Conservation (phyloP, 2,888 invertebrate species). For the Nomada fucata region DNA sequence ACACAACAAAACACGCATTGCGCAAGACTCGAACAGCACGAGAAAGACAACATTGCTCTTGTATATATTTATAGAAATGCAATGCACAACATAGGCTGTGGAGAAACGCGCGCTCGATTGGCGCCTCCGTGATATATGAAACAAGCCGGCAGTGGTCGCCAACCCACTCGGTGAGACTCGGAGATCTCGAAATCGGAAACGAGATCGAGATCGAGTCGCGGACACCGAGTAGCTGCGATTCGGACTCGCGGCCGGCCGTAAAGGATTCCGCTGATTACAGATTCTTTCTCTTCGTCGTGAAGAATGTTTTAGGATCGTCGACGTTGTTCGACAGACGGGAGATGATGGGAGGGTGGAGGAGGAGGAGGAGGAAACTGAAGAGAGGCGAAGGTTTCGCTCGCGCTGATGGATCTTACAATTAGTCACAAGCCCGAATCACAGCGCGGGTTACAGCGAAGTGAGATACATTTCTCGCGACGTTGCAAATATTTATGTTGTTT, state of each 20-base stretch:
- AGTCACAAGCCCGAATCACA: constrained; percentile 55
- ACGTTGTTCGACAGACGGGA: background rate
- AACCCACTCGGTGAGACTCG: constrained; percentile 42
- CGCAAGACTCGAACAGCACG: constrained; percentile 63
- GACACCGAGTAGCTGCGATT: constrained; percentile 47
- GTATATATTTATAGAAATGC: constrained; percentile 48
- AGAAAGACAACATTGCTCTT: constrained; percentile 60
- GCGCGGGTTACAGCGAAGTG: constrained; percentile 48
- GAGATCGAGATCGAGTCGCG: constrained; percentile 29
- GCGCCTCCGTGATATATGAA: constrained; percentile 60
- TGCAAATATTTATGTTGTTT: constrained; percentile 51
- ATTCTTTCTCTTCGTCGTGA: background rate
- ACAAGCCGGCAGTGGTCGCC: constrained; percentile 57
- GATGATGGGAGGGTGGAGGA: too few relatives aligned
- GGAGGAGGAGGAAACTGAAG: background rate
- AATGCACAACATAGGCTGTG: constrained; percentile 69
- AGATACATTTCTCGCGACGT: constrained; percentile 55
- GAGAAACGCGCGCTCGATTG: constrained; percentile 62
- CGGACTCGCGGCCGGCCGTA: constrained; percentile 19
- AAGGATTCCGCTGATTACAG: background rate
- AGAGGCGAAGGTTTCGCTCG: background rate
- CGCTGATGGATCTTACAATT: background rate
- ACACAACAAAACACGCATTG: constrained; percentile 63
- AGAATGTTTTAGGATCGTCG: background rate
- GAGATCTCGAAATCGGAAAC: constrained; percentile 31